Percentiles rank a stretch among this genome's conserved stretches.
These are phyloP conservation scores for Pontoporia blainvillei DNA, from an alignment of 2,113 vertebrate genomes.

Conservation along the genomic window DNA sequence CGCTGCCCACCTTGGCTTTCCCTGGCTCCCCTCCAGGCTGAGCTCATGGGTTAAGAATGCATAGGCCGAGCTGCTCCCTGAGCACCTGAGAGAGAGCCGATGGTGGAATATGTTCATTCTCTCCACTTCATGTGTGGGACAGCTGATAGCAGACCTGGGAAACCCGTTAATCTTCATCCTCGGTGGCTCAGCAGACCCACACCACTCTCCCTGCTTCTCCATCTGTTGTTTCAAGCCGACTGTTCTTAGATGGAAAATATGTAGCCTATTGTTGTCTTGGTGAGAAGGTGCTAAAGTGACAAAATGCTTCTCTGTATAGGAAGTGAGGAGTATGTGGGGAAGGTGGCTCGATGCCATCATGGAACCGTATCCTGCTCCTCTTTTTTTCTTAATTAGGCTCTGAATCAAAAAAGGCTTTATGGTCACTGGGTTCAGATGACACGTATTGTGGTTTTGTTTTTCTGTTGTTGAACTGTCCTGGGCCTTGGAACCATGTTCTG, in stretches of 20 bases:
- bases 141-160: conserved; percentile 40
- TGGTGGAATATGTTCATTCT: neutral
- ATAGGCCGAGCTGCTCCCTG: neutral
- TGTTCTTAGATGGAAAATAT: conserved; percentile 17
- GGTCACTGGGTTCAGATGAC: neutral
- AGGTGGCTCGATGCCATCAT: neutral
- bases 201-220: neutral
- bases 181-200: neutral
- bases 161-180: conserved; percentile 10
- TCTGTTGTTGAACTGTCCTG: neutral
- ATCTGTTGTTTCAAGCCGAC: conserved; percentile 8
- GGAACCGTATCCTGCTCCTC: conserved; percentile 41
- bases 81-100: neutral
- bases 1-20: neutral
- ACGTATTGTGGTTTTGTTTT: neutral
- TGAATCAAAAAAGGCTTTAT: conserved; percentile 1
- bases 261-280: conserved; percentile 37
- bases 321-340: neutral
- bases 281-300: conserved; percentile 38
- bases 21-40: conserved; percentile 33
- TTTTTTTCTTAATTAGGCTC: conserved; percentile 41
- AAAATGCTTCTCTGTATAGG: conserved; percentile 23
- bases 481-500: neutral
- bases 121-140: neutral
- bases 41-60: conserved; percentile 33